phyloP scores from a whole-genome alignment of 2,113 vertebrate species.

The Quiscalus mexicanus region DNA sequence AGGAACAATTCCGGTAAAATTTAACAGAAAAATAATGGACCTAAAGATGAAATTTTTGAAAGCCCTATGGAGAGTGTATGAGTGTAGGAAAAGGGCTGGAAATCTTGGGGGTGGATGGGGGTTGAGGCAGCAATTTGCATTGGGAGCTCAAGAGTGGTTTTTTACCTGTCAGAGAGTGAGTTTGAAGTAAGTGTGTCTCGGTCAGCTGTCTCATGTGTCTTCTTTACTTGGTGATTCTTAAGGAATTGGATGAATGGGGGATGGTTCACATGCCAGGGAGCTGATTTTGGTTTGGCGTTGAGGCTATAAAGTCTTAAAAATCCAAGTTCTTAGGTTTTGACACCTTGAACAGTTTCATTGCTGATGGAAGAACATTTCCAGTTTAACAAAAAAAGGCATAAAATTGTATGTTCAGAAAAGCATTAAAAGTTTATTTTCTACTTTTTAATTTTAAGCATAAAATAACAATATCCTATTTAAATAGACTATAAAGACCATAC shows the following conservation, averaged over 20 bases:
- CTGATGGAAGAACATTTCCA: not conserved
- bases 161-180: not conserved
- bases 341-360: not conserved
- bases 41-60: not conserved
- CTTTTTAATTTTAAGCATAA: not conserved
- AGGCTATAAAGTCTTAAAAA: not conserved
- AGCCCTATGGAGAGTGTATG: not conserved
- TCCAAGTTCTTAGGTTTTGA: not conserved
- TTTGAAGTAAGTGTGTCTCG: not conserved
- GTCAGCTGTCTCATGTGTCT: not conserved
- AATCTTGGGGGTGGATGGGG: not conserved
- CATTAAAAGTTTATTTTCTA: not conserved
- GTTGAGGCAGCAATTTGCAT: not conserved
- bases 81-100: not conserved
- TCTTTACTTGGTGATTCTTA: not conserved
- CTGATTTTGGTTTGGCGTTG: not conserved
- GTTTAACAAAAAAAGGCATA: not conserved
- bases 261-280: not conserved
- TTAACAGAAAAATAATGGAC: not conserved
- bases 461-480: not conserved
- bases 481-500: not conserved
- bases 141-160: not conserved
- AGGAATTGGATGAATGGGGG: not conserved
- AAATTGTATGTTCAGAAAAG: not conserved
- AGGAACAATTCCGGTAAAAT: not conserved